Evolutionary conservation across 1,140 invertebrate genomes (phyloP).

Genomic region (Rhagoletis pomonella): DNA sequence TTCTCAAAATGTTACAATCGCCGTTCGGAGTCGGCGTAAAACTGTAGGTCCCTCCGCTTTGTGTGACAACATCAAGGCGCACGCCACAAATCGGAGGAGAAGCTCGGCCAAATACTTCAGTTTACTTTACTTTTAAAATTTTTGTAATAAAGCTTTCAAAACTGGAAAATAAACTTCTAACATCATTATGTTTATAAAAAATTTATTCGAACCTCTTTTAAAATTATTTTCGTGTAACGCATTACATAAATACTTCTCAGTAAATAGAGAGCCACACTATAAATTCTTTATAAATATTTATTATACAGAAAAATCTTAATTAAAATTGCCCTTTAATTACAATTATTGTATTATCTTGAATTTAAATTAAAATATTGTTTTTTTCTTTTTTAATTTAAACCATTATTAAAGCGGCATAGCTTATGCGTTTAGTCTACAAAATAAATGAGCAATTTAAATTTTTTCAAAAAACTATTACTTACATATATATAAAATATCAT

Average conservation of each 20-base stretch:
- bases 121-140: no score
- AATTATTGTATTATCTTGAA: not conserved
- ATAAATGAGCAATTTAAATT: constrained; percentile 2
- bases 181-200: constrained; percentile 11
- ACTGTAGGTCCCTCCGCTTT: no score
- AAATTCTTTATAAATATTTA: not conserved
- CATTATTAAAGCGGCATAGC: constrained; percentile 17
- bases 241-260: not conserved
- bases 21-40: no score
- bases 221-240: not conserved
- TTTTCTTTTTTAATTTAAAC: not conserved
- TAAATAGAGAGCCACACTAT: not conserved
- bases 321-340: not conserved
- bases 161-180: no score
- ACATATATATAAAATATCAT: constrained; percentile 10
- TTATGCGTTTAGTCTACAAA: not conserved
- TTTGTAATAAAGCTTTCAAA: no score
- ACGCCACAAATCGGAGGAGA: no score
- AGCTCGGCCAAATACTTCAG: no score
- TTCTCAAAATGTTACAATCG: no score
- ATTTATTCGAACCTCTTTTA: constrained; percentile 37
- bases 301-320: constrained; percentile 9
- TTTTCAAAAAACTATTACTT: not conserved
- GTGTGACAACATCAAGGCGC: no score
- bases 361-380: not conserved